Percentiles rank a stretch among this genome's conserved stretches.
Conservation (phyloP, 1,140 invertebrate genomes). For the Dreissena rostriformis region DNA sequence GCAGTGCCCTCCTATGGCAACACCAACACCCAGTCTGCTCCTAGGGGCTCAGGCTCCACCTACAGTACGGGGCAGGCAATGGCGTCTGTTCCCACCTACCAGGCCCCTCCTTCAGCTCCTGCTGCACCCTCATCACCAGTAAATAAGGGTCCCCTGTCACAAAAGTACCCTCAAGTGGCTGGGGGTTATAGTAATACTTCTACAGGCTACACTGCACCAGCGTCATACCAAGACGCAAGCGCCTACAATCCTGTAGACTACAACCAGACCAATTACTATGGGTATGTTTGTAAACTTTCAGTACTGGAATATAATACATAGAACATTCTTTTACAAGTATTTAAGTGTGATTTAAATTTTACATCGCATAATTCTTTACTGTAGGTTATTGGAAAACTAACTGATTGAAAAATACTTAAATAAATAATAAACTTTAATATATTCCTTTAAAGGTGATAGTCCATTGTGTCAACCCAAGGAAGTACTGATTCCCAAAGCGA, state of each 20-base stretch:
- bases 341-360: too few species aligned
- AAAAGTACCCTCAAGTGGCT: constrained; percentile 68
- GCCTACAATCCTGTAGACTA: constrained; percentile 51
- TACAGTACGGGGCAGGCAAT: not conserved
- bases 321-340: too few species aligned
- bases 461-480: too few species aligned
- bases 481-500: too few species aligned
- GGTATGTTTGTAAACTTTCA: too few species aligned
- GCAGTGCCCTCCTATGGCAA: constrained; percentile 30
- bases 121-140: constrained; percentile 43
- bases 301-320: too few species aligned
- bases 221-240: constrained; percentile 54
- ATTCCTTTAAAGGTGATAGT: too few species aligned
- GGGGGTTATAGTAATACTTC: not conserved
- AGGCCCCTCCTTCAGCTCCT: constrained; percentile 23
- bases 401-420: too few species aligned
- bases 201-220: constrained; percentile 27
- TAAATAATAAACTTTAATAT: too few species aligned
- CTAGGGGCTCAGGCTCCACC: not conserved
- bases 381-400: too few species aligned
- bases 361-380: too few species aligned
- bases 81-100: constrained; percentile 19
- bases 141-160: constrained; percentile 63
- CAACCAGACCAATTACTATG: constrained; percentile 35
- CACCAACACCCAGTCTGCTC: constrained; percentile 19